Evolutionary conservation across 2,888 invertebrate genomes (phyloP).

Genomic region (Plemyria rubiginata): DNA sequence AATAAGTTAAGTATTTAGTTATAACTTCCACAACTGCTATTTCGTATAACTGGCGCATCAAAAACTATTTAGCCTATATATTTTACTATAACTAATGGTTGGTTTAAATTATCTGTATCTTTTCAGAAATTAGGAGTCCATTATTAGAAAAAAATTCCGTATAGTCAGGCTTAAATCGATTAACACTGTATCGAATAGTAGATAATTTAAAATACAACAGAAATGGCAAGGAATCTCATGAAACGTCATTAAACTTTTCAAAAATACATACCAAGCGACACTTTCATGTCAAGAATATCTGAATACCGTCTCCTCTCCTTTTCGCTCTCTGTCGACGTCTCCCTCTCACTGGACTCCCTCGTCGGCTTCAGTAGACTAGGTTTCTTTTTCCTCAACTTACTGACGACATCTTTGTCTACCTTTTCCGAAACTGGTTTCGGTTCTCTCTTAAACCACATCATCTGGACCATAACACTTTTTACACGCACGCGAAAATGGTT

Average conservation of each 20-base stretch:
- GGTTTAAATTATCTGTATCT: too few relatives aligned
- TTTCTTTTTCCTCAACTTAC: constrained; percentile 75
- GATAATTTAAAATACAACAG: not conserved
- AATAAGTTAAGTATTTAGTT: not conserved
- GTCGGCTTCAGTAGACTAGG: constrained; percentile 69
- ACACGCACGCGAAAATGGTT: constrained; percentile 12
- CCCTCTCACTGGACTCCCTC: constrained; percentile 77
- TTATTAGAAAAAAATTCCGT: too few relatives aligned
- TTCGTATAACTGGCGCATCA: not conserved
- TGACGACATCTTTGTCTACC: constrained; percentile 62
- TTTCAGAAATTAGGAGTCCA: too few relatives aligned
- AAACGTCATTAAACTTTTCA: constrained; percentile 24
- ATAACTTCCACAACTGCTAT: not conserved
- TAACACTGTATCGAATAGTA: not conserved
- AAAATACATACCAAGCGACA: constrained; percentile 68
- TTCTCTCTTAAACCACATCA: constrained; percentile 82
- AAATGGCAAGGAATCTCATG: constrained; percentile 52
- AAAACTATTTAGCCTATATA: too few relatives aligned
- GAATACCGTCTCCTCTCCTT: constrained; percentile 77
- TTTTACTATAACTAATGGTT: too few relatives aligned
- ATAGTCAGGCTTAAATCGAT: too few relatives aligned
- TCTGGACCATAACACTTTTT: constrained; percentile 48
- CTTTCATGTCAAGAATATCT: constrained; percentile 77
- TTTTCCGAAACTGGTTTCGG: constrained; percentile 72
- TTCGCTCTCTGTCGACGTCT: constrained; percentile 78